Evolutionary conservation across 2,113 vertebrate genomes (phyloP), one percentile per base, ranked within the genome.

Genomic region (Tragelaphus imberbis): DNA sequence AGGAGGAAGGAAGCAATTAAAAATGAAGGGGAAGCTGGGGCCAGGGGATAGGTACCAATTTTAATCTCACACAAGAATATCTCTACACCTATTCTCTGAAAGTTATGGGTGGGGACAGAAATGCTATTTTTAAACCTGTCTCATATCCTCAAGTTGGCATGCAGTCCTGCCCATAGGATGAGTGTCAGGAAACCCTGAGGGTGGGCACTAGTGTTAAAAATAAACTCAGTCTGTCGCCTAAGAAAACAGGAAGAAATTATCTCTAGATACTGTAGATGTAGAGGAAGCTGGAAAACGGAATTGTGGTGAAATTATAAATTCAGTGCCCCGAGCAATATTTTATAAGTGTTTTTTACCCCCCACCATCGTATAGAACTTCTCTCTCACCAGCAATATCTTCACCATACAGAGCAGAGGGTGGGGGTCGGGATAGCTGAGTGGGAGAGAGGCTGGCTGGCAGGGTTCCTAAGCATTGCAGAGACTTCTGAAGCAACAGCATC

Each of bases 1-100:
- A 71, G 90, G 94, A 98, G 97, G 95, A 98, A 98, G 98, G 92
- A 98, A 97, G 27, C 95, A 97, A 98, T 87, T 93, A 97, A 96
- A 97, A 95, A 92, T 36, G 0, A 51, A 96, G 21, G 90, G 61
- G 47, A 75, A 96, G 84, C 95, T 96, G 40, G 44, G 77, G 79
- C 88, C 47, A 95, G 92, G 36, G 36, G 84, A 91, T 86, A 98
- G 87, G 36, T 89, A 96, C 82, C 88, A 95, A 84, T 96, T 97
- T 96, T 95, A 91, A 91, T 98, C 86, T 95, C 86, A 89, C 56
- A 75, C 23, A 97, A 91, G 81, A 95, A 81, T 95, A 98, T 88
- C 36, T 49, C 49, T 97, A 49, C 85, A 93, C 75, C 95, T 96
- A 90, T 94, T 97, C 91, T 97, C 87, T 94, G 65, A 95, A 97